Conservation (phyloP, 2,797 vertebrate genomes). For the Bovichtus variegatus region DNA sequence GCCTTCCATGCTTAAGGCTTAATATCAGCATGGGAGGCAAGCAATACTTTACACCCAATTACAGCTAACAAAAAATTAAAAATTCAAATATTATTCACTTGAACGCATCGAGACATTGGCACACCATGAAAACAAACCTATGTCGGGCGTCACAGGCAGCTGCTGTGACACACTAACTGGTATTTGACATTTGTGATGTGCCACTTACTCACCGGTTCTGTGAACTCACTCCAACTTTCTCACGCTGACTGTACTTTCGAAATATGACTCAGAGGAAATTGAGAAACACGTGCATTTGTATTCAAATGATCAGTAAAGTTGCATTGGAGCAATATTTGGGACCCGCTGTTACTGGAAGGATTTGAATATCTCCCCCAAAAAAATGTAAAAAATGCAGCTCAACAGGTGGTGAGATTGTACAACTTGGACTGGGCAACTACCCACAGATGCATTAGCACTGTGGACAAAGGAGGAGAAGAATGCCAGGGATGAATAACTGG, state of each 20-base stretch:
- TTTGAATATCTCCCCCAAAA: conserved; percentile 1
- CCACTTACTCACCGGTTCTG: conserved; percentile 53
- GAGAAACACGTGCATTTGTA: conserved; percentile 18
- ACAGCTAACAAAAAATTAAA: not conserved
- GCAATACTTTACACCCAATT: not conserved
- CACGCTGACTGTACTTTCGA: conserved; percentile 26
- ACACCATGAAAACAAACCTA: not conserved
- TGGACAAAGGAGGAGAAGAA: conserved; percentile 66
- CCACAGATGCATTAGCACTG: conserved; percentile 51
- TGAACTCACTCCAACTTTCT: conserved; percentile 32
- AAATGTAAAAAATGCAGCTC: conserved; percentile 25
- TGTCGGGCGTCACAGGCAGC: not conserved
- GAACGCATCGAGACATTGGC: not conserved
- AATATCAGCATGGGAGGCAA: conserved; percentile 38
- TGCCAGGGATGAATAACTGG: conserved; percentile 67
- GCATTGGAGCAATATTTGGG: not conserved
- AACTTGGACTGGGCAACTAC: conserved; percentile 39
- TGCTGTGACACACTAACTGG: conserved; percentile 13
- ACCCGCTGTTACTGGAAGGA: not conserved
- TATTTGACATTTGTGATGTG: conserved; percentile 17
- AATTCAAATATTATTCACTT: not conserved
- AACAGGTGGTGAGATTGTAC: conserved; percentile 69
- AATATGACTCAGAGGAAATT: conserved; percentile 59
- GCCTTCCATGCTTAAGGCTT: conserved; percentile 16
- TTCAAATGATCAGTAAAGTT: not conserved